Percentiles rank a stretch among this genome's conserved stretches.
Evolutionary conservation across 2,113 vertebrate species (phyloP).

Genomic region (Eulacestoma nigropectus): DNA sequence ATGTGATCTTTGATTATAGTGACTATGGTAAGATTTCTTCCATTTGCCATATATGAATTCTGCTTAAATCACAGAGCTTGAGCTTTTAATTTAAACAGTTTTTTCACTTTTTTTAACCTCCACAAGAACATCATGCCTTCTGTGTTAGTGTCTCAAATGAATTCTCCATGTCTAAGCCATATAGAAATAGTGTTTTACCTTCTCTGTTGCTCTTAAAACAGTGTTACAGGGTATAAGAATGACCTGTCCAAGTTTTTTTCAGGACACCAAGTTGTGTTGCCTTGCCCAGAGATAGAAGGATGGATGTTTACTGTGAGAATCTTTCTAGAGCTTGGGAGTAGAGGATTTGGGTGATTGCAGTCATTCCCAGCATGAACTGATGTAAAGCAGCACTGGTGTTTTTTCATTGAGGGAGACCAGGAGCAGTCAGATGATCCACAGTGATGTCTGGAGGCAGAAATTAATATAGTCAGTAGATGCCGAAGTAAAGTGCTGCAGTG

Average conservation of each 20-base stretch:
- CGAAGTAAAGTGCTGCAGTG: not conserved
- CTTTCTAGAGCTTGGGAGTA: not conserved
- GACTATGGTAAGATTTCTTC: not conserved
- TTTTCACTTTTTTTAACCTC: not conserved
- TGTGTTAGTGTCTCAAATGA: not conserved
- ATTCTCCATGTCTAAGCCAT: not conserved
- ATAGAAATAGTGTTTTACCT: not conserved
- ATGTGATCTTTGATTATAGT: not conserved
- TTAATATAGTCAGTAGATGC: not conserved
- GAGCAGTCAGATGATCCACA: not conserved
- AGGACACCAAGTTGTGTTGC: not conserved
- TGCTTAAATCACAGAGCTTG: not conserved
- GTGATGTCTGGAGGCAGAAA: not conserved
- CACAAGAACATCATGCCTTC: not conserved
- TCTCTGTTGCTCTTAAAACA: not conserved
- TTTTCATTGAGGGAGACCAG: not conserved
- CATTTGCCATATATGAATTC: not conserved
- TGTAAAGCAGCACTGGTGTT: not conserved
- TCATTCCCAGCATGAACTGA: not conserved
- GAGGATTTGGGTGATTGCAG: not conserved
- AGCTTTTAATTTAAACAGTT: not conserved
- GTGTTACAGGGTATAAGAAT: not conserved
- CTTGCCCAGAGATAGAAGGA: not conserved
- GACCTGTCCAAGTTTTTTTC: not conserved
- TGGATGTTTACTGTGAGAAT: not conserved